A percentile compares a stretch with the other conserved stretches of the same genome.
Evolutionary conservation across 2,113 vertebrate genomes (phyloP).

Genomic region (Scophthalmus maximus): DNA sequence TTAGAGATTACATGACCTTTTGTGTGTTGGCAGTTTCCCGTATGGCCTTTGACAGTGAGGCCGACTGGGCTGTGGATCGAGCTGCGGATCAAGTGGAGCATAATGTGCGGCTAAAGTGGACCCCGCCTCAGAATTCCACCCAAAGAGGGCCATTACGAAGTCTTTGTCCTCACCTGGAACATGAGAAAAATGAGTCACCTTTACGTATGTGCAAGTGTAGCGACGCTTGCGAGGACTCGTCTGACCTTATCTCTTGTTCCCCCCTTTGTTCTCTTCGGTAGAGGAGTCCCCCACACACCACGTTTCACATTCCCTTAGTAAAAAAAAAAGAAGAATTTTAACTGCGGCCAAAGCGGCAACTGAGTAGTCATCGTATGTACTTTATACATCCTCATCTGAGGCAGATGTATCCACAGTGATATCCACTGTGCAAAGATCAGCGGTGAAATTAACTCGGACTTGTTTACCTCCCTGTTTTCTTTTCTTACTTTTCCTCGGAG

Average conservation of each 20-base stretch:
- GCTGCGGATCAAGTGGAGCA: conserved; percentile 68
- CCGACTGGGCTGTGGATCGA: conserved; percentile 67
- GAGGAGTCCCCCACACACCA: conserved; percentile 31
- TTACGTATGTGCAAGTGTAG: conserved; percentile 58
- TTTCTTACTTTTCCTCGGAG: conserved; percentile 6
- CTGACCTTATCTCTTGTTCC: conserved; percentile 56
- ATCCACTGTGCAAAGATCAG: background rate
- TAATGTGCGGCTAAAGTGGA: conserved; percentile 68
- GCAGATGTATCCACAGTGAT: background rate
- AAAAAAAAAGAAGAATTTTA: conserved; percentile 5
- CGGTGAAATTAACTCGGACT: conserved; percentile 14
- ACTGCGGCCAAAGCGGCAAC: background rate
- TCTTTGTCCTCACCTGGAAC: conserved; percentile 72
- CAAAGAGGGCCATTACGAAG: conserved; percentile 54
- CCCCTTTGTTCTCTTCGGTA: conserved; percentile 34
- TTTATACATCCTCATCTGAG: background rate
- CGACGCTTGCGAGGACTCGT: conserved; percentile 47
- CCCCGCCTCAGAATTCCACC: conserved; percentile 49
- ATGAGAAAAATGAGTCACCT: conserved; percentile 77
- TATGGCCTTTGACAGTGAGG: conserved; percentile 76
- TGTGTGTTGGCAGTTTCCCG: conserved; percentile 75
- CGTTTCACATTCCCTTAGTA: conserved; percentile 50
- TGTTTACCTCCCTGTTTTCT: conserved; percentile 11
- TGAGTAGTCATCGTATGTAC: conserved; percentile 1
- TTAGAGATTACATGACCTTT: conserved; percentile 80